Evolutionary conservation across 23 tunicate genomes (phyloP), one percentile per base, ranked within the genome.

Genomic region (Halocynthia roretzi): DNA sequence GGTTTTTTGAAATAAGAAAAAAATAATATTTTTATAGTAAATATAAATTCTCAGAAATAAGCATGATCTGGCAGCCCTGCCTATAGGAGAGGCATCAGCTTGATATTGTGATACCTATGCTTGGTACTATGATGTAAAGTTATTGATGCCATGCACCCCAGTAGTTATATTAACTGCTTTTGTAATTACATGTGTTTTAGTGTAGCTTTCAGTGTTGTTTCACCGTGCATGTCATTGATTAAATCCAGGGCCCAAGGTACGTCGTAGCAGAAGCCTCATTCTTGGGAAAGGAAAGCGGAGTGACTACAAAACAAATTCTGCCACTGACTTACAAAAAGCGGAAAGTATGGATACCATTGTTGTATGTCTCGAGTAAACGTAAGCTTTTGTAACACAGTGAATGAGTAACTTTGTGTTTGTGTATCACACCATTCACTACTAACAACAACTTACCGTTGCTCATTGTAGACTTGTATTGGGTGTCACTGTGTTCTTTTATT

Each of bases 181-280:
- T 31, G 44, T 4, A 31, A 31, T 31, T 31, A 31, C 44, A 31
- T 31, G 44, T 31, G 44, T 31, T 31, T 31, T 31, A 31, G 44
- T 31, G 44, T 31, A 31, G 44, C 44, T 31, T 31, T 1, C 1
- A 31, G 44, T 31, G 44, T 31, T 31, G 44, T 31, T 31, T 31
- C 44, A 31, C 44, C 48, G 2, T 12, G 71, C 71, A 67, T 67
- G 71, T n/a, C 18, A 50, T 67, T 21, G 71, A 49, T 23, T 19
- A 67, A 44, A 54, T 11, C 31, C 63, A 74, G 56, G 82, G 84
- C 86, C 78, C 6, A 82, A 77, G 77, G 80, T 87, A 22, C 93
- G 93, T 7, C 75, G 93, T 6, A 82, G 83, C 15, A 71, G 83
- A 23, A 87, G 93, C 63, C 54, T 87, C 6, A 63, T 87, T 10